Evolutionary conservation across 2,888 invertebrate genomes (phyloP).

Genomic region (Listrodromus nycthemerus): DNA sequence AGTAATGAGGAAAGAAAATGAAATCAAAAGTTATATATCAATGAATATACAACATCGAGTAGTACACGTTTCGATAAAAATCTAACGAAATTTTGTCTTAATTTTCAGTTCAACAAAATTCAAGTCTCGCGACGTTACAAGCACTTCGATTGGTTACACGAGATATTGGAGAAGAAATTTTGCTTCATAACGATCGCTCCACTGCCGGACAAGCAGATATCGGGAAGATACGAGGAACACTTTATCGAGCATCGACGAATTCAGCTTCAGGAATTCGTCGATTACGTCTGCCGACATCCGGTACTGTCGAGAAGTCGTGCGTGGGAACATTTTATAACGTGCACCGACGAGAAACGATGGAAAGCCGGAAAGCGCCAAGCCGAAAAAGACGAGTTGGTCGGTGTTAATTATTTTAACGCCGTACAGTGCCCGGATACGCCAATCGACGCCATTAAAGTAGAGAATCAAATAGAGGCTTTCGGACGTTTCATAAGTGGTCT

Average conservation of each 20-base stretch:
- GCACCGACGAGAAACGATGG: slow-evolving; percentile 99
- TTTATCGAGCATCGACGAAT: slow-evolving; percentile 97
- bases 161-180: slow-evolving; percentile 96
- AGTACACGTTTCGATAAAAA: not conserved
- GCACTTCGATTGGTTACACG: slow-evolving; percentile 99
- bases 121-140: slow-evolving; percentile 98
- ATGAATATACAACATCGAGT: not conserved
- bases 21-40: not conserved
- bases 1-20: not conserved
- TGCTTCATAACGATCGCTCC: slow-evolving; percentile 98
- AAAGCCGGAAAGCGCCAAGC: slow-evolving; percentile 98
- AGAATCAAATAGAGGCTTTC: slow-evolving; percentile 94
- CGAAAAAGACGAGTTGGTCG: slow-evolving; percentile 96
- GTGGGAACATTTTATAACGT: slow-evolving; percentile 98
- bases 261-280: slow-evolving; percentile 97
- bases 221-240: slow-evolving; percentile 98
- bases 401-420: slow-evolving; percentile 96
- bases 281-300: slow-evolving; percentile 98
- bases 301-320: slow-evolving; percentile 96
- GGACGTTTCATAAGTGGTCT: slow-evolving; percentile 92
- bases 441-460: slow-evolving; percentile 89
- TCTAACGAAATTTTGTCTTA: not conserved
- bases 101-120: slow-evolving; percentile 92
- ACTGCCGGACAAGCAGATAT: slow-evolving; percentile 98
- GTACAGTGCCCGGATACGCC: slow-evolving; percentile 94